Conservation (phyloP, 2,797 vertebrate genomes). For the Gymnoscopelus microlampas region DNA sequence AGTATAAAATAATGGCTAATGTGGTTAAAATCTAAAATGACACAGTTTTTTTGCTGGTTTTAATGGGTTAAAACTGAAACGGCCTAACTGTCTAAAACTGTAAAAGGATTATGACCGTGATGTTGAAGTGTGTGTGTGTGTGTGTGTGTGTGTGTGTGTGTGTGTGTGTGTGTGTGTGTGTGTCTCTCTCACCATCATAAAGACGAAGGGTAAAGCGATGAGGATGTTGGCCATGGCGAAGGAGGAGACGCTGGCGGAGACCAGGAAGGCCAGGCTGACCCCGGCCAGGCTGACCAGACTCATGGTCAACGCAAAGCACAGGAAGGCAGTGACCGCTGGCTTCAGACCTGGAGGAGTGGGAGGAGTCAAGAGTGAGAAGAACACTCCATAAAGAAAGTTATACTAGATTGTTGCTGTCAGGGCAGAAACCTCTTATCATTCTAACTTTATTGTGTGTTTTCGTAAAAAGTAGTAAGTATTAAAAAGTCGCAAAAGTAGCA, state of each 20-base stretch:
- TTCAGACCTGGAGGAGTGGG: conserved; percentile 73
- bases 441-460: too few species aligned
- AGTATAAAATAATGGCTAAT: too few species aligned
- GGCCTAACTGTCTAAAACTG: too few species aligned
- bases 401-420: too few species aligned
- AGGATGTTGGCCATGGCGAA: conserved; percentile 85
- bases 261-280: conserved; percentile 82
- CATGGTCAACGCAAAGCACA: conserved; percentile 80
- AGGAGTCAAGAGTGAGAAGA: background rate
- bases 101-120: background rate
- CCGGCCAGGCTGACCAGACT: conserved; percentile 81
- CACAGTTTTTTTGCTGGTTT: too few species aligned
- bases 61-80: too few species aligned
- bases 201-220: conserved; percentile 83
- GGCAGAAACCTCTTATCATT: too few species aligned
- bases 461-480: too few species aligned
- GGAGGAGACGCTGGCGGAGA: conserved; percentile 80
- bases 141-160: background rate
- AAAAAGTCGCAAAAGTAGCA: too few species aligned
- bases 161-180: conserved; percentile 2
- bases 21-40: too few species aligned
- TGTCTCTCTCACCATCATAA: conserved; percentile 84
- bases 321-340: conserved; percentile 69
- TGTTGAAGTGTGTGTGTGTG: background rate
- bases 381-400: too few species aligned